Evolutionary conservation across 53 echinoderm and acorn worm genomes (phyloP).

Genomic region (Echinarachnius parma): DNA sequence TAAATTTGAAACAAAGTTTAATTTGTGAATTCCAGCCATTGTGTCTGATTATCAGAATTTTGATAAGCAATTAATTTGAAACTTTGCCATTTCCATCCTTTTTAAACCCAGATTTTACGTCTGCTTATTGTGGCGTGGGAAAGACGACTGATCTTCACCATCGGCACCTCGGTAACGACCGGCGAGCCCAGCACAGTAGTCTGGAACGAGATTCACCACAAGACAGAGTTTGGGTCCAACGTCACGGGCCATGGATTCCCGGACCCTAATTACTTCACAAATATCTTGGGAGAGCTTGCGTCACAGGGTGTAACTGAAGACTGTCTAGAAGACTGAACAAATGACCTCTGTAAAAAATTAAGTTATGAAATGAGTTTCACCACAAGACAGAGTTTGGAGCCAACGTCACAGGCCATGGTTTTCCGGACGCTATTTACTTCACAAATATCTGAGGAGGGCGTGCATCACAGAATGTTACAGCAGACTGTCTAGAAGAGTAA

Average conservation of each 20-base stretch:
- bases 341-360: no score
- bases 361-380: no score
- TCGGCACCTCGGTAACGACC: constrained; percentile 89
- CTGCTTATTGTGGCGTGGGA: constrained; percentile 95
- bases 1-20: no score
- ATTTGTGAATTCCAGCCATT: no score
- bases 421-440: constrained; percentile 90
- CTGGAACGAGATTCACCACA: constrained; percentile 99
- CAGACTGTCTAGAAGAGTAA: constrained; percentile 66
- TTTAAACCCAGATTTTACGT: constrained; percentile 65
- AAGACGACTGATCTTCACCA: constrained; percentile 85
- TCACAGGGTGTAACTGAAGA: constrained; percentile 93
- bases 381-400: constrained; percentile 99
- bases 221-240: constrained; percentile 98
- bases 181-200: constrained; percentile 87
- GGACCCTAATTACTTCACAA: constrained; percentile 89
- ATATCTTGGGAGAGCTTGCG: constrained; percentile 72
- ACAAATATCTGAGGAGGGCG: constrained; percentile 78
- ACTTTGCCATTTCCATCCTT: no score
- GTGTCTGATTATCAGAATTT: no score
- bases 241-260: constrained; percentile 93
- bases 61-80: no score
- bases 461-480: constrained; percentile 80
- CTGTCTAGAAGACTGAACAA: constrained; percentile 65
- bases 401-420: constrained; percentile 93